Base-by-base conservation (phyloP, 1,140 invertebrate genomes). In the Brachionus koreanus region DNA sequence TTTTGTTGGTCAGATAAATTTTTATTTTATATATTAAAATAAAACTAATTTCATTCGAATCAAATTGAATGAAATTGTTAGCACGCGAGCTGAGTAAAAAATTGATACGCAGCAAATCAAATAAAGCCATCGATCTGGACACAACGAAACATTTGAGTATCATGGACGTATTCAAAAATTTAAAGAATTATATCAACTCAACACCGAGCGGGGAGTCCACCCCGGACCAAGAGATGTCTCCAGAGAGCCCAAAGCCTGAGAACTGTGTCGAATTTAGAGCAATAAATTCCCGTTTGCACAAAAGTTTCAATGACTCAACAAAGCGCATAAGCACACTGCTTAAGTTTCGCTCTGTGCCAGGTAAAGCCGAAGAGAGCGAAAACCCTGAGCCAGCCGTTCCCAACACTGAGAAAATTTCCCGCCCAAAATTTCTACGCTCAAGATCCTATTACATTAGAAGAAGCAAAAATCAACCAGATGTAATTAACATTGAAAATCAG, bases 291-390 rank as follows among this genome's bases (percentile, higher is more conserved):
- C 25, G 69, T 12, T 46, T 74, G 23, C 69, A 74, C 39, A 74
- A 74, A 33, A 74, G 69, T 25, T 46, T 74, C 23, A 74, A 74
- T 46, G 69, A 74, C 46, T 74, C 69, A 9, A 74, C 69, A 25
- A 74, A 74, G 25, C 16, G 42, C 5, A 74, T 74, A 25, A 35
- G 10, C 19, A 74, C 69, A 25, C 4, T 74, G 37, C 33, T 74
- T 25, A 43, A 74, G 43, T 74, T 74, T 29, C 69, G 69, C 9
- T 46, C 69, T 25, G 39, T 29, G 19, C 43, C 69, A 5, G 25
- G 13, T 25, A 74, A 74, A 74, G 25, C 19, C 12, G 39, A 46
- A 5, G 69, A 46, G 12, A 29, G 6, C 5, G 23, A 74, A 25
- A 25, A 5, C 6, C 19, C 69, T 1, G 25, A 46, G 19, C 23